Evolutionary conservation across 64 coral and sea anemone genomes (phyloP), one percentile per base, ranked within the genome.

Genomic region (Trachythela sp.): DNA sequence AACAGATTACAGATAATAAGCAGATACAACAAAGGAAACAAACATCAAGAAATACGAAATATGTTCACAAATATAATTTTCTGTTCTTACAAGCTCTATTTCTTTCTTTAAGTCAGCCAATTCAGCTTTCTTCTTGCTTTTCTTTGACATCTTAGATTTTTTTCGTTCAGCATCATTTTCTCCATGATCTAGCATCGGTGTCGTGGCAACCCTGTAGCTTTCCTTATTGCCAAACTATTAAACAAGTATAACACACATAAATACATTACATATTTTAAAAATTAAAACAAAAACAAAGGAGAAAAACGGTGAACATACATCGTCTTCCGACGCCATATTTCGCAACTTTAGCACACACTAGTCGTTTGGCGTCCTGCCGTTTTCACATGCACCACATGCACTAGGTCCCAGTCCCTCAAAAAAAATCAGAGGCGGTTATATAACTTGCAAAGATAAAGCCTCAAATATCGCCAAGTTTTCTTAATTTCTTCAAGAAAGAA

Each of bases 91-190:
- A 91, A 98, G 48, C 77, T 98, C 95, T 29, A 98, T 84, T 87
- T 98, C 95, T 49, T 98, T 94, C 67, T 98, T 98, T 0, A 98
- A 86, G 88, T 94, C 95, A 54, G 94, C 95, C 9, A 98, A 83
- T n/a, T 92, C 90, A 50, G 94, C 92, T 64, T 91, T 91, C 42
- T 92, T 94, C 0, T 88, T 51, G 17, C 41, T 40, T n/a, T 86
- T 88, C 64, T 87, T 89, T 2, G 36, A 72, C 43, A 85, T 50
- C 7, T 88, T 88, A 39, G 91, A 88, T 83, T 84, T 85, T 49
- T 68, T 87, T 52, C 80, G 89, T 4, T 17, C 85, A 43, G 64
- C 83, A 42, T 40, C 84, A 17, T 40, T 40, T 38, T 33, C 43
- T 38, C 27, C 88, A 36, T 86, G 83, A 31, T 94, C 77, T 42